Evolutionary conservation across 2,113 vertebrate genomes (phyloP).

Genomic region (Psilopsiagon aymara): DNA sequence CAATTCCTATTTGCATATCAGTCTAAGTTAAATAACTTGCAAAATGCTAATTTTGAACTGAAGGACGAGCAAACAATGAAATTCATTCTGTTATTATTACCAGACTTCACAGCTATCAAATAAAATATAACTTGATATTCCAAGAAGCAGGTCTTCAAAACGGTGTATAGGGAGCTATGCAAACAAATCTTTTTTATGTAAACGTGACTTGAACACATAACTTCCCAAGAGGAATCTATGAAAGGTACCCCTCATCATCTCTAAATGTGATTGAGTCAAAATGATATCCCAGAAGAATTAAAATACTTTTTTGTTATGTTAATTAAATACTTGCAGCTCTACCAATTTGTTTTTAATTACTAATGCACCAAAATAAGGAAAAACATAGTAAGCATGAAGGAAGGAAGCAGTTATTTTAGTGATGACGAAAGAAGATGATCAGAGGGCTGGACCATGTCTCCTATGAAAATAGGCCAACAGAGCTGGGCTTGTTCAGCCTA

Average conservation of each 20-base stretch:
- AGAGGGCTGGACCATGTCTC: not conserved
- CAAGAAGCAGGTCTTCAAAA: constrained; percentile 26
- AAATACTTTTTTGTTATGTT: constrained; percentile 16
- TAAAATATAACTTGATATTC: constrained; percentile 37
- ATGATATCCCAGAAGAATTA: not conserved
- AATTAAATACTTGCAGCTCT: not conserved
- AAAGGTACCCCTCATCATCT: constrained; percentile 2
- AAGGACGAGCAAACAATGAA: constrained; percentile 29
- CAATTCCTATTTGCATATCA: not conserved
- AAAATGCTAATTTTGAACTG: constrained; percentile 37
- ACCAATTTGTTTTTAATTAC: not conserved
- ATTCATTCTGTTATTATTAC: constrained; percentile 1
- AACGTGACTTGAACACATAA: constrained; percentile 15
- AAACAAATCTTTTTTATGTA: constrained; percentile 31
- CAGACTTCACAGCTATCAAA: not conserved
- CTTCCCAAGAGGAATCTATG: not conserved
- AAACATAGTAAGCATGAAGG: not conserved
- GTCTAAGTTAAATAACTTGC: not conserved
- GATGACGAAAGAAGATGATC: not conserved
- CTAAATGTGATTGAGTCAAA: constrained; percentile 38
- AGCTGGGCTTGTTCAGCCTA: not conserved
- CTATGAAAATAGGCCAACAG: not conserved
- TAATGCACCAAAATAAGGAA: not conserved
- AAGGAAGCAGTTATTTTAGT: not conserved
- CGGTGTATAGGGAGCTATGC: not conserved